Evolutionary conservation across 2,797 vertebrate genomes (phyloP).

Genomic region (Hapalemur alaotrensis): DNA sequence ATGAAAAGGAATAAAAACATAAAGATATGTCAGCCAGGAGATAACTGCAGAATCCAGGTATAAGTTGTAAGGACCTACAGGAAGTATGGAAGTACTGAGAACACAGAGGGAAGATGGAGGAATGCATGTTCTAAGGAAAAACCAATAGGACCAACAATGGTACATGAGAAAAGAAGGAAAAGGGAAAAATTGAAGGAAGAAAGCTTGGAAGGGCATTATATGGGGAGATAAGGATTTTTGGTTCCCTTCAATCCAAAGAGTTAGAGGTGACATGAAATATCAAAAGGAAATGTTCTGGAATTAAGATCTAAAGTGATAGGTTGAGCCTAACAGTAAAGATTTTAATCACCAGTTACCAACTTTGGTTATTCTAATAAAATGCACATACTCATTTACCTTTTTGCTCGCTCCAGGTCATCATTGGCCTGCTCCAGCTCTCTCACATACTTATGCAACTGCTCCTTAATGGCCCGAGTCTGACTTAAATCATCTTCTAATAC

Average conservation of each 20-base stretch:
- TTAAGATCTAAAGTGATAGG: neutral
- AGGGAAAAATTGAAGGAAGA: neutral
- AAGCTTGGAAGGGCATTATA: neutral
- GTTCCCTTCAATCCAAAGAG: neutral
- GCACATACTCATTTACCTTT: slow-evolving; percentile 87
- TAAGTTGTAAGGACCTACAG: neutral
- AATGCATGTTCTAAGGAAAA: neutral
- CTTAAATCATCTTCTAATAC: slow-evolving; percentile 96
- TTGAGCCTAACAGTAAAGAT: neutral
- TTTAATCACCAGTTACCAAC: neutral
- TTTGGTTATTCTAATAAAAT: neutral
- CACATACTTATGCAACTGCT: slow-evolving; percentile 98
- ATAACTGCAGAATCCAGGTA: neutral
- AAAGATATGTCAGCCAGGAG: neutral
- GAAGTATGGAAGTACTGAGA: neutral
- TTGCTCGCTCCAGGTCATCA: slow-evolving; percentile 97
- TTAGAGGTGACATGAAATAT: neutral
- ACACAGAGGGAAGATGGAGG: neutral
- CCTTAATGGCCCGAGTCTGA: slow-evolving; percentile 96
- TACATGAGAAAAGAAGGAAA: neutral
- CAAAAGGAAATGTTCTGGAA: neutral
- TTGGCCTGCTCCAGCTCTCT: slow-evolving; percentile 98
- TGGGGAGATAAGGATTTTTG: neutral
- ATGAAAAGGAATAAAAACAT: neutral
- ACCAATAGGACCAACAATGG: neutral